Evolutionary conservation across 1,140 invertebrate species (phyloP).

Genomic region (Scylla paramamosain): DNA sequence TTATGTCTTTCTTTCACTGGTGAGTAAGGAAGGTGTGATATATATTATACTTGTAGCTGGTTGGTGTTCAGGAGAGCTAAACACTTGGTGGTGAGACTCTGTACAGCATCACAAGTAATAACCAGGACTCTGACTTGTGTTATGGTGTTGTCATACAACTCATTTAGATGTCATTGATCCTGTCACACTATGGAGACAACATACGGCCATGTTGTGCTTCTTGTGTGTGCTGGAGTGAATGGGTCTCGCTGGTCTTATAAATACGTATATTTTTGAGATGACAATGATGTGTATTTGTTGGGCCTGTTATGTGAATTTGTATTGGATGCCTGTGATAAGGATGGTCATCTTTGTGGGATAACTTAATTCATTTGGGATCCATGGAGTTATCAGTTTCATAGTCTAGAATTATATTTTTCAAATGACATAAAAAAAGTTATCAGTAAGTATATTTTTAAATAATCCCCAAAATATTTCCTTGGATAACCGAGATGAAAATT

Average conservation of each 20-base stretch:
- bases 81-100: not conserved
- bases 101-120: not conserved
- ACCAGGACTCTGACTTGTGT: not conserved
- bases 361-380: not conserved
- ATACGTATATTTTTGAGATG: not conserved
- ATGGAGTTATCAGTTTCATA: slow-evolving; percentile 2
- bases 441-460: slow-evolving; percentile 1
- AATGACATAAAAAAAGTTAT: not conserved
- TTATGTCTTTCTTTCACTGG: not conserved
- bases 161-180: not conserved
- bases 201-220: no score
- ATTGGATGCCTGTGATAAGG: not conserved
- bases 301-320: not conserved
- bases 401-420: slow-evolving; percentile 15
- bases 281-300: not conserved
- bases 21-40: not conserved
- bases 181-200: not conserved
- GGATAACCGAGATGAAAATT: not conserved
- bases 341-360: not conserved
- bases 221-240: not conserved
- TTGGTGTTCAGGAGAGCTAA: not conserved
- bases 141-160: not conserved
- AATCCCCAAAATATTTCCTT: not conserved
- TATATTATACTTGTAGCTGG: not conserved
- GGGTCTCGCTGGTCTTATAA: not conserved